These are phyloP conservation scores for Gallinago media DNA, from an alignment of 2,113 vertebrate genomes.

Conservation along the genomic window DNA sequence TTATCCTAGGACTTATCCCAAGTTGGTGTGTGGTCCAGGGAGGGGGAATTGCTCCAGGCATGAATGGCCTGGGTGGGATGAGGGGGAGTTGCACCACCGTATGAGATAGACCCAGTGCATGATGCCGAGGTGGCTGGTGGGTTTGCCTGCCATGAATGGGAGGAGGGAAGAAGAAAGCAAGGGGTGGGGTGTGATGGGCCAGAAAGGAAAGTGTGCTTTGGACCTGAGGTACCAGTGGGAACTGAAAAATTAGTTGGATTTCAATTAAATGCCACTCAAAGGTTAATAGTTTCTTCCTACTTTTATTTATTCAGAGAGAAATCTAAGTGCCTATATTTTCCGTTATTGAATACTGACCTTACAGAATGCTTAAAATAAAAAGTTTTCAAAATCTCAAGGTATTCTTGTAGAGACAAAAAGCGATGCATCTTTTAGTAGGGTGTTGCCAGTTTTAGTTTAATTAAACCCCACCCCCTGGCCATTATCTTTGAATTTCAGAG, in stretches of 20 bases:
- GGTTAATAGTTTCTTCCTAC: neutral
- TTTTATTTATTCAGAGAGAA: neutral
- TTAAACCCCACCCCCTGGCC: neutral
- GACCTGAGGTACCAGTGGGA: neutral
- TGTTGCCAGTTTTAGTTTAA: neutral
- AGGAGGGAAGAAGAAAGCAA: neutral
- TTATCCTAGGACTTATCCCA: neutral
- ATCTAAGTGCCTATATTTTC: neutral
- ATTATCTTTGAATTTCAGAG: neutral
- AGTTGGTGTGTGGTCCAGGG: neutral
- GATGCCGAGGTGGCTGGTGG: neutral
- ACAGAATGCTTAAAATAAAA: conserved; percentile 22
- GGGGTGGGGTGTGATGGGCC: neutral
- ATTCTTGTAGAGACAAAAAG: neutral
- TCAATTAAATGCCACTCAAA: neutral
- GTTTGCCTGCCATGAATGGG: neutral
- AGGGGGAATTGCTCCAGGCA: neutral
- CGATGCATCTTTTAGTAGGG: neutral
- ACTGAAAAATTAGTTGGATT: neutral
- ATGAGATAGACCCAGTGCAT: neutral
- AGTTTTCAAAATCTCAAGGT: neutral
- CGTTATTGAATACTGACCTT: neutral
- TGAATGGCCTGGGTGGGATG: neutral
- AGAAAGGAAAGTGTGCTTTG: neutral
- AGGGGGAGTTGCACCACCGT: neutral